phyloP scores from a whole-genome alignment of 2,797 vertebrate genomes.

The Acrossocheilus wenchowensis region DNA sequence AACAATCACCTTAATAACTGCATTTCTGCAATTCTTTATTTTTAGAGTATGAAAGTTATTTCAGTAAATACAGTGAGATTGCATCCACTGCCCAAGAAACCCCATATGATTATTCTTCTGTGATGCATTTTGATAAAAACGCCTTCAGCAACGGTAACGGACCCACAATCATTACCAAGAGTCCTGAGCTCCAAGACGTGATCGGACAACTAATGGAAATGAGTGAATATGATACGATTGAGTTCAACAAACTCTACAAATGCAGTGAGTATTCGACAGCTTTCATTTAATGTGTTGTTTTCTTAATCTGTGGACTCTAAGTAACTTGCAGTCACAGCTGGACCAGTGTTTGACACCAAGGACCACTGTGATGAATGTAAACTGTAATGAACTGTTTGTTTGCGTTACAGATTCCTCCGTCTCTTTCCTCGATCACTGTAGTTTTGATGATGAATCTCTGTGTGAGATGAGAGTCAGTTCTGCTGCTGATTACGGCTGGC shows the following conservation, averaged over 20 bases:
- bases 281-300: background rate
- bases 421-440: constrained; percentile 50
- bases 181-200: constrained; percentile 58
- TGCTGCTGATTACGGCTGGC: background rate
- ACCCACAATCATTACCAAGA: constrained; percentile 83
- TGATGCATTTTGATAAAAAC: constrained; percentile 84
- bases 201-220: constrained; percentile 84
- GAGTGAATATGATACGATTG: constrained; percentile 67
- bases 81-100: constrained; percentile 73
- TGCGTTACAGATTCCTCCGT: constrained; percentile 20
- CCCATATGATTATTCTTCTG: constrained; percentile 84
- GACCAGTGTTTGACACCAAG: background rate
- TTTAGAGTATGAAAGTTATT: constrained; percentile 69
- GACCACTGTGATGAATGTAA: background rate
- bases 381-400: background rate
- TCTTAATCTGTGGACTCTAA: background rate
- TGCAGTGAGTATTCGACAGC: constrained; percentile 79
- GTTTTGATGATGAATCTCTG: constrained; percentile 31
- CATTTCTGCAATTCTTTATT: background rate
- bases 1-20: background rate
- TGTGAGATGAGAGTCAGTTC: constrained; percentile 40
- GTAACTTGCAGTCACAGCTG: background rate
- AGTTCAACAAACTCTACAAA: constrained; percentile 82
- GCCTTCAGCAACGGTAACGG: constrained; percentile 78
- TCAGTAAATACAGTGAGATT: constrained; percentile 69